phyloP scores from a whole-genome alignment of 2,888 invertebrate genomes.

The Archaeoteleia sp. region DNA sequence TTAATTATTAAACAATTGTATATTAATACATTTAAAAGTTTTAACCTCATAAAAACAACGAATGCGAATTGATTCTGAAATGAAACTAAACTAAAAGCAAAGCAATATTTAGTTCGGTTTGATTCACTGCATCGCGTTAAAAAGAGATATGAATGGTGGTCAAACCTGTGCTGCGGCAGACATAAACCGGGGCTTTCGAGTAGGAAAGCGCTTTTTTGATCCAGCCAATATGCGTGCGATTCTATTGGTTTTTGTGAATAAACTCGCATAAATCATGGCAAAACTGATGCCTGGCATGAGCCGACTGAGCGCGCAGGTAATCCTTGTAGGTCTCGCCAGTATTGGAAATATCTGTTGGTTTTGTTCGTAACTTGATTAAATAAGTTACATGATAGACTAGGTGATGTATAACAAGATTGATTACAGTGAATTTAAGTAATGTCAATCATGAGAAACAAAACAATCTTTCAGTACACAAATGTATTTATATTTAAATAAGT shows the following conservation, averaged over 20 bases:
- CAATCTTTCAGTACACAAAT: too few species aligned
- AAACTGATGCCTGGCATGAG: constrained; percentile 81
- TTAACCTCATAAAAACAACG: too few species aligned
- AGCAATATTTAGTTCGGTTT: too few species aligned
- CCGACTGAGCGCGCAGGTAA: constrained; percentile 79
- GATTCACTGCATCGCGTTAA: too few species aligned
- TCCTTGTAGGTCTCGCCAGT: constrained; percentile 78
- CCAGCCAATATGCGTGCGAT: constrained; percentile 85
- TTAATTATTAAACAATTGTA: too few species aligned
- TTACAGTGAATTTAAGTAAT: too few species aligned
- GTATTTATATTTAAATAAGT: too few species aligned
- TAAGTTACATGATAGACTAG: not conserved
- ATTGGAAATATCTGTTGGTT: constrained; percentile 77
- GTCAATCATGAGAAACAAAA: not conserved
- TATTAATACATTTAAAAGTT: too few species aligned
- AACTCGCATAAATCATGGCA: constrained; percentile 83
- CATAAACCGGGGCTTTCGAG: constrained; percentile 81
- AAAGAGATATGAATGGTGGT: constrained; percentile 4
- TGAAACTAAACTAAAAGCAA: too few species aligned
- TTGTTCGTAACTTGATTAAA: not conserved
- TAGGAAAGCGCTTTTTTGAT: constrained; percentile 83
- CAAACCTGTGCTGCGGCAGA: constrained; percentile 77
- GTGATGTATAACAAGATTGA: too few species aligned
- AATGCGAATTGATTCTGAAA: too few species aligned
- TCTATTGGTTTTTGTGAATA: constrained; percentile 86